Percentiles rank a stretch among this genome's conserved stretches.
These are phyloP conservation scores for Carcina quercana DNA, from an alignment of 2,888 invertebrate genomes.

Conservation along the genomic window DNA sequence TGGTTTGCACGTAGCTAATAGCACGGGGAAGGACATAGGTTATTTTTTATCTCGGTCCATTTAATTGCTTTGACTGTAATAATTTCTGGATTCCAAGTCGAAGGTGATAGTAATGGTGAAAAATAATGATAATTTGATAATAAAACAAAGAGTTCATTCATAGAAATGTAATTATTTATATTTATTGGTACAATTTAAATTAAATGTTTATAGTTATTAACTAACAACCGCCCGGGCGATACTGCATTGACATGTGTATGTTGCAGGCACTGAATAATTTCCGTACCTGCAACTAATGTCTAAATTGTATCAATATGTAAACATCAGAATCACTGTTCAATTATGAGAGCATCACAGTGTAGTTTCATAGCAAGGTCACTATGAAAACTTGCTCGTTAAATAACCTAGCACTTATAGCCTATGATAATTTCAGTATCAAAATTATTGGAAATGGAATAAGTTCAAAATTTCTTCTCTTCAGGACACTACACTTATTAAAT, in stretches of 20 bases:
- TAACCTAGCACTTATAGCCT: slow-evolving; percentile 4
- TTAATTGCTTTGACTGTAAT: background rate
- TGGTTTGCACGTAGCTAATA: background rate
- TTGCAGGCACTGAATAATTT: no score
- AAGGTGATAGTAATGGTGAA: no score
- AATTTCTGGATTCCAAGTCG: no score
- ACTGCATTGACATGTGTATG: no score
- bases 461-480: slow-evolving; percentile 4
- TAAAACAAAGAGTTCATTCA: slow-evolving; percentile 30
- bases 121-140: no score
- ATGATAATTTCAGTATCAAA: slow-evolving; percentile 5
- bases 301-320: slow-evolving; percentile 26
- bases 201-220: slow-evolving; percentile 25
- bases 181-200: slow-evolving; percentile 49
- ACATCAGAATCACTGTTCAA: slow-evolving; percentile 22
- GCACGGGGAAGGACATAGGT: background rate
- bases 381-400: background rate
- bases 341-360: slow-evolving; percentile 21
- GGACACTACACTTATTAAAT: no score
- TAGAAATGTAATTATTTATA: slow-evolving; percentile 55
- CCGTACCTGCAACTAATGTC: no score
- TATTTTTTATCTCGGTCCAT: no score
- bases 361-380: slow-evolving; percentile 30
- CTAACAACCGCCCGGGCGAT: no score
- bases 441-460: slow-evolving; percentile 9